phyloP scores from a whole-genome alignment of 2,888 invertebrate genomes.

The Liposcelis brunnea region DNA sequence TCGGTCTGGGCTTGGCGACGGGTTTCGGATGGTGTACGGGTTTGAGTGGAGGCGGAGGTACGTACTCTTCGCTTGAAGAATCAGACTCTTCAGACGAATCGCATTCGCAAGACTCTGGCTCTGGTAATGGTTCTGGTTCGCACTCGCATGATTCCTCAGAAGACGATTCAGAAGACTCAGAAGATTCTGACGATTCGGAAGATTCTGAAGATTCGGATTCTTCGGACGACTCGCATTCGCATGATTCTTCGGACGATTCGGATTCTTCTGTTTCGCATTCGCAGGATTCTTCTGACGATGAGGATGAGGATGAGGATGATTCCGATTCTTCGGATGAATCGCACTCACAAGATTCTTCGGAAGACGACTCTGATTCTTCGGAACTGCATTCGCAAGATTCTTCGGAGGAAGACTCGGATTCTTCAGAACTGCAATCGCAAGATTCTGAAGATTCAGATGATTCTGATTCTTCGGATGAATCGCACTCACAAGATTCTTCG shows the following conservation, averaged over 20 bases:
- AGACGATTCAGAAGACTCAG: constrained; percentile 2
- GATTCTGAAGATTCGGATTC: background rate
- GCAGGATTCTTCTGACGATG: background rate
- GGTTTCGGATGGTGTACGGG: too few species aligned
- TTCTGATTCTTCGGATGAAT: constrained; percentile 1
- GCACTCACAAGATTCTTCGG: constrained; percentile 6
- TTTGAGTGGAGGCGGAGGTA: too few species aligned
- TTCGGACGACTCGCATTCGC: background rate
- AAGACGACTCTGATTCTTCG: background rate
- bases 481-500: constrained; percentile 2
- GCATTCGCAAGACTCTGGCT: background rate
- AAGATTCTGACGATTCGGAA: background rate
- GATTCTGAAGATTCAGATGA: background rate
- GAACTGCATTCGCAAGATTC: background rate
- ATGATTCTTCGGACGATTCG: constrained; percentile 1
- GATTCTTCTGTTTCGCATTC: background rate
- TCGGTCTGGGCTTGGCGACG: too few species aligned
- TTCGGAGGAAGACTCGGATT: constrained; percentile 1
- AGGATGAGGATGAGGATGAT: background rate
- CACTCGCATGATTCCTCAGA: constrained; percentile 6
- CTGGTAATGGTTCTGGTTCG: background rate
- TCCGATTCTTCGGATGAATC: constrained; percentile 1
- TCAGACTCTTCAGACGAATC: background rate
- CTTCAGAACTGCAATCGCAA: background rate
- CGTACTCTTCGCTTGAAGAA: too few species aligned